Percentiles rank a stretch among this genome's conserved stretches.
These are phyloP conservation scores for Trichogramma dendrolimi DNA, from an alignment of 2,888 invertebrate species.

Conservation along the genomic window DNA sequence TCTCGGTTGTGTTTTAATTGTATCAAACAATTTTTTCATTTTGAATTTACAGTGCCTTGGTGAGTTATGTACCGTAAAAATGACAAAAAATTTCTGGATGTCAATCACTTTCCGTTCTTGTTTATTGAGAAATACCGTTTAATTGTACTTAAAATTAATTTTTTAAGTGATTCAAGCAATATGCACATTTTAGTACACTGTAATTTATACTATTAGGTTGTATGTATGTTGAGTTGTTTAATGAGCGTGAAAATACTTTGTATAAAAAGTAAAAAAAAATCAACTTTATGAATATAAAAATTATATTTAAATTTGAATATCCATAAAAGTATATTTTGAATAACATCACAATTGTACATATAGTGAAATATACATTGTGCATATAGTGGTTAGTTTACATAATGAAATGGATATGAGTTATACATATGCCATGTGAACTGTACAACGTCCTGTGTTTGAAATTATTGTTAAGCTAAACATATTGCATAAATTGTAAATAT, in stretches of 20 bases:
- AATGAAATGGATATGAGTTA: conserved; percentile 16
- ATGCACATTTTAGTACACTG: conserved; percentile 34
- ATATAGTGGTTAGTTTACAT: conserved; percentile 12
- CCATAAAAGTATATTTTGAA: conserved; percentile 37
- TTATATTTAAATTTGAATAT: not conserved
- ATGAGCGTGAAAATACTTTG: conserved; percentile 16
- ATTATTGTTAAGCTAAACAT: conserved; percentile 25
- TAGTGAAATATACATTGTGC: conserved; percentile 20
- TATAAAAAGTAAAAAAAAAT: conserved; percentile 12
- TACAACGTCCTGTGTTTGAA: conserved; percentile 3
- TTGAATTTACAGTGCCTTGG: too few relatives aligned
- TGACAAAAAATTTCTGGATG: too few relatives aligned
- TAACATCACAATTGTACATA: conserved; percentile 43
- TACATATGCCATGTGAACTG: conserved; percentile 13
- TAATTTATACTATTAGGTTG: conserved; percentile 33
- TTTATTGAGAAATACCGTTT: conserved; percentile 23
- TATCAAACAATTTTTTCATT: too few relatives aligned
- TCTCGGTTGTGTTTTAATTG: too few relatives aligned
- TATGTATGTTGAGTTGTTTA: conserved; percentile 22
- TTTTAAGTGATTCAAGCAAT: too few relatives aligned
- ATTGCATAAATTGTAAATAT: conserved; percentile 29
- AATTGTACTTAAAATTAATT: conserved; percentile 25
- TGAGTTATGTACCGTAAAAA: too few relatives aligned
- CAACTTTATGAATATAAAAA: conserved; percentile 11
- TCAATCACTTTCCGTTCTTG: not conserved